These are phyloP conservation scores for Larimichthys polyactis DNA, from an alignment of 2,113 vertebrate genomes.

Conservation along the genomic window DNA sequence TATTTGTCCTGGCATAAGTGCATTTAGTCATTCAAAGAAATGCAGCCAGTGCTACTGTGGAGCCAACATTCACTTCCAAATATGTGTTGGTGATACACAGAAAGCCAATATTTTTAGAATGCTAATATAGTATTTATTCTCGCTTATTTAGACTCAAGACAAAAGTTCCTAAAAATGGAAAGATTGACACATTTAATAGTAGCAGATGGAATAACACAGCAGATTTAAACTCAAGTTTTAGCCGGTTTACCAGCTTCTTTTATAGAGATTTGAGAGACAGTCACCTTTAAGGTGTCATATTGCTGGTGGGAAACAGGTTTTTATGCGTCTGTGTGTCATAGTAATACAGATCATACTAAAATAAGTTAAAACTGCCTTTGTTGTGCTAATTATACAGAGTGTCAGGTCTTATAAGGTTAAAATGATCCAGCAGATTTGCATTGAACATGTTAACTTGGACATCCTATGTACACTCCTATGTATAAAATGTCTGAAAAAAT, in stretches of 20 bases:
- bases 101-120: neutral
- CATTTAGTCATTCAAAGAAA: conserved; percentile 15
- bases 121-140: neutral
- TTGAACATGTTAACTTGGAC: neutral
- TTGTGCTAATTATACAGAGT: neutral
- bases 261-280: neutral
- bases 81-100: neutral
- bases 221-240: neutral
- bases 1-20: conserved; percentile 10
- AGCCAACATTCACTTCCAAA: neutral
- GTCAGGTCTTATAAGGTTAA: neutral
- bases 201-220: neutral
- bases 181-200: too few species aligned
- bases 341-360: neutral
- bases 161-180: neutral
- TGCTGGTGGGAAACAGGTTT: too few species aligned
- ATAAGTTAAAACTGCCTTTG: neutral
- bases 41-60: neutral
- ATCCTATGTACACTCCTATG: neutral
- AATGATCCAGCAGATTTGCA: neutral
- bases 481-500: neutral
- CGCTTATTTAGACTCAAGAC: neutral
- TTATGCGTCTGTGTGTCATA: neutral
- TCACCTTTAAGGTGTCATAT: neutral
- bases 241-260: neutral